Evolutionary conservation across 2,113 vertebrate species (phyloP).

Genomic region (Spheniscus mendiculus): DNA sequence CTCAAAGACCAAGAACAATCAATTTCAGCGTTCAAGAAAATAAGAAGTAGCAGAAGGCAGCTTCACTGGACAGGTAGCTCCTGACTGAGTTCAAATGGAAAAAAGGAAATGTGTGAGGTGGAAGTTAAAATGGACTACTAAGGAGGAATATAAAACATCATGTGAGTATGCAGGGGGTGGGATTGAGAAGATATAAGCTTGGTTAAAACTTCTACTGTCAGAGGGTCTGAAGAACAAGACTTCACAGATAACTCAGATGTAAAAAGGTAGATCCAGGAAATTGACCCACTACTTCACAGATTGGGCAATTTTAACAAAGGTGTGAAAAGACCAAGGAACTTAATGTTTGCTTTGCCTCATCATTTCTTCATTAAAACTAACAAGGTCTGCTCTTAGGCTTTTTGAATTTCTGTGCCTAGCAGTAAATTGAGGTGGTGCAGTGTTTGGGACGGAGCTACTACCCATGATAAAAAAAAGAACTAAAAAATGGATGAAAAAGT

Average conservation of each 20-base stretch:
- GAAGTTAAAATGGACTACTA: background rate
- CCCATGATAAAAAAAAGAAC: background rate
- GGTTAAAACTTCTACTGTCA: background rate
- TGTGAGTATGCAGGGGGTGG: background rate
- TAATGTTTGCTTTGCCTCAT: background rate
- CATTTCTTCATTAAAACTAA: background rate
- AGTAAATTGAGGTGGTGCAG: background rate
- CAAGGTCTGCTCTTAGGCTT: background rate
- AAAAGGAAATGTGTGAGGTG: background rate
- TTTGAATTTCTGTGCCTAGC: background rate
- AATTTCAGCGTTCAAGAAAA: background rate
- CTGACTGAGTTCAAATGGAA: background rate
- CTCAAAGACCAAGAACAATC: background rate
- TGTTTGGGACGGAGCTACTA: background rate
- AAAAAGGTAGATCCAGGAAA: background rate
- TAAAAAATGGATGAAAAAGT: background rate
- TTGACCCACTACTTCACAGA: background rate
- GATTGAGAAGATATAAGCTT: background rate
- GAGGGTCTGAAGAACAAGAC: background rate
- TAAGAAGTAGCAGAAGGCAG: background rate
- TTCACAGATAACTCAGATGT: background rate
- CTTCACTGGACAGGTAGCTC: background rate
- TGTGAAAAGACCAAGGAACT: background rate
- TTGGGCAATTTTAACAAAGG: background rate
- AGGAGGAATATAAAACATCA: background rate